These are phyloP conservation scores for Spondyliosoma cantharus DNA, from an alignment of 2,797 vertebrate genomes.

Conservation along the genomic window DNA sequence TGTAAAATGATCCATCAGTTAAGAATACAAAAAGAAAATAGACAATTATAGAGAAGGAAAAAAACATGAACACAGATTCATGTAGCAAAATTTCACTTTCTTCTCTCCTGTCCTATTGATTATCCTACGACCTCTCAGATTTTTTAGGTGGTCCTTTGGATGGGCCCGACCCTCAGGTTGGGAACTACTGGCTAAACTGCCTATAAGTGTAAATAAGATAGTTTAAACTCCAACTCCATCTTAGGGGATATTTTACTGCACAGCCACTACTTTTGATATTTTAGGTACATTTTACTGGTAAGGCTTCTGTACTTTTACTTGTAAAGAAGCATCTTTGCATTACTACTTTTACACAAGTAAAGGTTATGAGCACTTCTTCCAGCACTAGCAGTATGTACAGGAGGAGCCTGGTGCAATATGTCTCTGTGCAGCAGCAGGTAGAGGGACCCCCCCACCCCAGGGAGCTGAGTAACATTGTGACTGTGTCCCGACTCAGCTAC, in stretches of 20 bases:
- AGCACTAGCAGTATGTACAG: conserved; percentile 26
- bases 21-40: background rate
- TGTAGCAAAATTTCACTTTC: background rate
- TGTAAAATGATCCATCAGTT: background rate
- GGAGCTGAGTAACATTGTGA: conserved; percentile 67
- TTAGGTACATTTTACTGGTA: background rate
- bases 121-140: background rate
- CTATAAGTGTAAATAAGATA: background rate
- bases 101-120: background rate
- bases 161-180: background rate
- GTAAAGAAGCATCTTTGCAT: background rate
- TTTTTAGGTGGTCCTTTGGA: too few species aligned
- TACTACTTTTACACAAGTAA: background rate
- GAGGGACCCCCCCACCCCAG: conserved; percentile 50
- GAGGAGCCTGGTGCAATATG: conserved; percentile 59
- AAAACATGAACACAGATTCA: background rate
- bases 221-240: background rate
- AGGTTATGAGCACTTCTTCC: background rate
- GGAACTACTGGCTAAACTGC: background rate
- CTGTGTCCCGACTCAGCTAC: conserved; percentile 54
- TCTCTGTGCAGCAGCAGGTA: conserved; percentile 62
- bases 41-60: background rate
- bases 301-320: background rate
- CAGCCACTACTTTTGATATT: background rate
- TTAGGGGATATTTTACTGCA: background rate